Evolutionary conservation across 2,888 invertebrate species (phyloP), one percentile per base, ranked within the genome.

Genomic region (Willowsia nigromaculata): DNA sequence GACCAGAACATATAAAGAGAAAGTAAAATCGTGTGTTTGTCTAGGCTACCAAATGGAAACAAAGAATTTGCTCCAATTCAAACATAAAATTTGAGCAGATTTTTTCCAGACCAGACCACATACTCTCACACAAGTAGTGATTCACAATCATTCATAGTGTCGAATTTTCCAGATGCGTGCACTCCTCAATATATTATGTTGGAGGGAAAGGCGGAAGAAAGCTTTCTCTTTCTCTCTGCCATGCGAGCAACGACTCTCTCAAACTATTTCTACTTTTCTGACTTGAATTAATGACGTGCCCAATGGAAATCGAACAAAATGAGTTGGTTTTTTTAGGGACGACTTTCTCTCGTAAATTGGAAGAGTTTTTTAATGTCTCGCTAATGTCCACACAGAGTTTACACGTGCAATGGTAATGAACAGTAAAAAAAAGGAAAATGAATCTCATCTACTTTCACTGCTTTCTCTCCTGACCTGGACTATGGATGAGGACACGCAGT

Each of bases 281-380:
- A 47, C 74, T 47, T 30, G 62, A 74, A 74, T 84, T 74, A 84
- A 84, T 84, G 71, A 84, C 84, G n/a, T 84, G 84, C 74, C 84
- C 71, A 74, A 84, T 40, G 53, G 37, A 71, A 74, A 71, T 71
- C 71, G 71, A 84, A 74, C 47, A 74, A 74, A 71, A 84, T 74
- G 71, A 74, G 43, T 27, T 27, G 3, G n/a, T n/a, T n/a, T n/a
- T 62, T 43, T 84, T 53, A 74, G 74, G 37, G 56, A 53, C 33
- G 27, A 71, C 22, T 71, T n/a, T n/a, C n/a, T n/a, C 25, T 15
- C 4, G 1, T 13, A 59, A 37, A 40, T 80, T 78, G 53, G 56
- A 33, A 37, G 9, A 37, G 37, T 78, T 78, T 78, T 78, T 68
- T n/a, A n/a, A 56, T 33, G 78, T 18, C 0, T 37, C n/a, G n/a